Evolutionary conservation across 2,797 vertebrate species (phyloP).

Genomic region (Pipistrellus nathusii): DNA sequence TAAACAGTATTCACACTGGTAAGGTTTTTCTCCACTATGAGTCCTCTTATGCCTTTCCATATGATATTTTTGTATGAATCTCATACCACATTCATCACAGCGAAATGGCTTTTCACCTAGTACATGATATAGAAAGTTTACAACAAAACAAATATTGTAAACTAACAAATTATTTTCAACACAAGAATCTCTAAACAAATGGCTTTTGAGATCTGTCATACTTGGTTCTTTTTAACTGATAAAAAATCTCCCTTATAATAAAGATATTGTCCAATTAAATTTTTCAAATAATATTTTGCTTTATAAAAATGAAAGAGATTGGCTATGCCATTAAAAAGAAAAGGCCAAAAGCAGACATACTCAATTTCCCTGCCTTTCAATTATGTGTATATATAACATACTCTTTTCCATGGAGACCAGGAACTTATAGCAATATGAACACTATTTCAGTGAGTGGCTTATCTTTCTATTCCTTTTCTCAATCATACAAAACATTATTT

Average conservation of each 20-base stretch:
- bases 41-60: slow-evolving; percentile 99
- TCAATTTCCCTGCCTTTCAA: slow-evolving; percentile 16
- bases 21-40: slow-evolving; percentile 99
- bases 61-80: slow-evolving; percentile 99
- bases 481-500: slow-evolving; percentile 4
- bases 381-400: neutral
- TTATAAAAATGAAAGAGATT: slow-evolving; percentile 34
- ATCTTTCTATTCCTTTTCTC: slow-evolving; percentile 1
- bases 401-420: neutral
- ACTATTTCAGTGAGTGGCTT: neutral
- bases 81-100: slow-evolving; percentile 99
- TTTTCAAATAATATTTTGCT: slow-evolving; percentile 17
- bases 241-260: slow-evolving; percentile 32
- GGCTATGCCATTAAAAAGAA: neutral
- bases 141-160: slow-evolving; percentile 77
- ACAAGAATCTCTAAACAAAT: slow-evolving; percentile 52
- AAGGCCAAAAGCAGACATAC: neutral
- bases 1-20: slow-evolving; percentile 99
- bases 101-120: slow-evolving; percentile 98
- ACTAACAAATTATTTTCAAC: slow-evolving; percentile 57
- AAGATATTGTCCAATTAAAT: neutral
- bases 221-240: slow-evolving; percentile 19
- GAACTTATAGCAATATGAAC: neutral
- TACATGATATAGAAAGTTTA: slow-evolving; percentile 71
- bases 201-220: slow-evolving; percentile 2